These are phyloP conservation scores for Sinocyclocheilus maitianheensis DNA, from an alignment of 2,113 vertebrate species.

Conservation along the genomic window DNA sequence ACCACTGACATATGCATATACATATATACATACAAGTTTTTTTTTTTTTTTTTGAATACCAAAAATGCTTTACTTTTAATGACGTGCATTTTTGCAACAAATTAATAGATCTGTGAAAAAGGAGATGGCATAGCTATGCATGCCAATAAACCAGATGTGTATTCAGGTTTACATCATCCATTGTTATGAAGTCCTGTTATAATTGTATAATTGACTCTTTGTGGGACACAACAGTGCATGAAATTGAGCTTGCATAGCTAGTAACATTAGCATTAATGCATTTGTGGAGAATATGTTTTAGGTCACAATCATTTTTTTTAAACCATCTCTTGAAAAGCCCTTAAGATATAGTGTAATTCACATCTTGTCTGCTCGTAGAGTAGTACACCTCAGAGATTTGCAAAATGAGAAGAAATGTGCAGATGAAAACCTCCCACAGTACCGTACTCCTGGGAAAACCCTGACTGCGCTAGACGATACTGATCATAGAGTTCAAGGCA, in stretches of 20 bases:
- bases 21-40: no score
- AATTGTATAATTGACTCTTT: not conserved
- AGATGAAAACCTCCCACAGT: conserved; percentile 40
- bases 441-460: conserved; percentile 8
- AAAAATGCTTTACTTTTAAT: no score
- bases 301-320: not conserved
- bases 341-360: not conserved
- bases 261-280: not conserved
- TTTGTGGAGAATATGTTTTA: not conserved
- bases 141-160: not conserved
- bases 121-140: not conserved
- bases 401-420: conserved; percentile 30
- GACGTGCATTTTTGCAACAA: not conserved
- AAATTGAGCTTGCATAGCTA: not conserved
- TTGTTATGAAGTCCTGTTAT: not conserved
- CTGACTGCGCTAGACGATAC: conserved; percentile 27
- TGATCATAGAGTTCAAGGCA: conserved; percentile 33
- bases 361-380: conserved; percentile 30
- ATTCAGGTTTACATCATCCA: not conserved
- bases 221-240: not conserved
- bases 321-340: not conserved
- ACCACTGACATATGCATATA: no score
- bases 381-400: conserved; percentile 26
- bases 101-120: not conserved
- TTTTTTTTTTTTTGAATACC: no score